Conservation (phyloP, 2,113 vertebrate species). For the Delphinapterus leucas region DNA sequence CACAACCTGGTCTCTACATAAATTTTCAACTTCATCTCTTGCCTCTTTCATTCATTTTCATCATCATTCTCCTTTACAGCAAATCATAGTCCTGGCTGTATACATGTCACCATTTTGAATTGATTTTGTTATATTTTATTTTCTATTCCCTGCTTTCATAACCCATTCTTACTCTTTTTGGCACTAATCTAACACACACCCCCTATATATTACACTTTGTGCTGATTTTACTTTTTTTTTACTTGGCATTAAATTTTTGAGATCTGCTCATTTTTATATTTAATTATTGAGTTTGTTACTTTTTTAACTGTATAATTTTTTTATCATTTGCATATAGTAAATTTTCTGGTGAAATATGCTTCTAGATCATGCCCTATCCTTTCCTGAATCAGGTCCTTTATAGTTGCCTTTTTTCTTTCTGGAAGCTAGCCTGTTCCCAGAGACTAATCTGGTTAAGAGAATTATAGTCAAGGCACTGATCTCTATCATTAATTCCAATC, state of each 20-base stretch:
- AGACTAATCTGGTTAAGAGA: not conserved
- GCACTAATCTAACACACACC: rapidly evolving
- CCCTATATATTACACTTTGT: not conserved
- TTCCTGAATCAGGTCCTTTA: not conserved
- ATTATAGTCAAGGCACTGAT: not conserved
- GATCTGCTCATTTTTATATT: not conserved
- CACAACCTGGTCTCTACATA: not conserved
- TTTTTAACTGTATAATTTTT: not conserved
- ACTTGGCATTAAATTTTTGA: not conserved
- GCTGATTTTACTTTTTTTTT: not conserved
- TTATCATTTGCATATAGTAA: not conserved
- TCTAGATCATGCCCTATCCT: not conserved
- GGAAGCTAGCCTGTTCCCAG: not conserved
- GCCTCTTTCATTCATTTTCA: not conserved
- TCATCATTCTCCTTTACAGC: not conserved
- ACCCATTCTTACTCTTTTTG: not conserved
- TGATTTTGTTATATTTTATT: not conserved
- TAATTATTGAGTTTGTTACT: not conserved
- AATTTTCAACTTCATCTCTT: not conserved
- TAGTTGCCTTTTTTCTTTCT: not conserved
- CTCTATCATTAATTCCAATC: not conserved
- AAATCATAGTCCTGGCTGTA: not conserved
- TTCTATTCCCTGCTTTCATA: not conserved
- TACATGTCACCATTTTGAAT: not conserved
- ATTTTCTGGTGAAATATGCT: not conserved